Evolutionary conservation across 2,888 invertebrate species (phyloP).

Genomic region (Drosophila paramelanica): DNA sequence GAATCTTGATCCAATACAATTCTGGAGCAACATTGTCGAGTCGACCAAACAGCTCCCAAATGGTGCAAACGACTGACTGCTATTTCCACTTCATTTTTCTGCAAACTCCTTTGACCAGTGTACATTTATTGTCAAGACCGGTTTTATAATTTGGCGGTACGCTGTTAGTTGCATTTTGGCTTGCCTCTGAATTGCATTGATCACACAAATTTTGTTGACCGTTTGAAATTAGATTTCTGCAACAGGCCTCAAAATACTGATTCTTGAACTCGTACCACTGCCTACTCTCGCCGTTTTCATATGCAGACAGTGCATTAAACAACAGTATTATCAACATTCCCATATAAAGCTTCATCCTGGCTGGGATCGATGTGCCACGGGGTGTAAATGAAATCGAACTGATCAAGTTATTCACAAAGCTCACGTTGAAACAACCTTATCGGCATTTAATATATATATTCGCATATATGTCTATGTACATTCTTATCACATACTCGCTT

Average conservation of each 20-base stretch:
- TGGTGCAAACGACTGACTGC: constrained; percentile 28
- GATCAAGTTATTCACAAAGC: too few relatives aligned
- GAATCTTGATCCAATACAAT: constrained; percentile 72
- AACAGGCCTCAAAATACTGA: background rate
- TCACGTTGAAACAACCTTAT: too few relatives aligned
- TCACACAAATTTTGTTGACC: background rate
- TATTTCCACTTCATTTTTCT: background rate
- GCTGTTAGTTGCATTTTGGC: background rate
- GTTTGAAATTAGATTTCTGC: constrained; percentile 16
- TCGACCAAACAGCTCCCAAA: constrained; percentile 40
- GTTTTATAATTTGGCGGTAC: too few relatives aligned
- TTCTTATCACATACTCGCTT: too few relatives aligned
- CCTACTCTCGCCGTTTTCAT: background rate
- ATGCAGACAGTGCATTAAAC: background rate
- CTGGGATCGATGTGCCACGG: background rate
- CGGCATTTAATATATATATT: too few relatives aligned
- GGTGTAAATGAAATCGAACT: background rate
- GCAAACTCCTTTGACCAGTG: too few relatives aligned
- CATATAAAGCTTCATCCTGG: background rate
- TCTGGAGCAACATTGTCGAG: constrained; percentile 32
- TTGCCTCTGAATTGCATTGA: background rate
- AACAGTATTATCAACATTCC: background rate
- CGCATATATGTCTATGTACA: too few relatives aligned
- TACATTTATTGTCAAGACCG: too few relatives aligned
- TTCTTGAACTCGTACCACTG: constrained; percentile 6